Percentiles rank a stretch among this genome's conserved stretches.
phyloP scores from a whole-genome alignment of 2,113 vertebrate species.

The Bungarus multicinctus region DNA sequence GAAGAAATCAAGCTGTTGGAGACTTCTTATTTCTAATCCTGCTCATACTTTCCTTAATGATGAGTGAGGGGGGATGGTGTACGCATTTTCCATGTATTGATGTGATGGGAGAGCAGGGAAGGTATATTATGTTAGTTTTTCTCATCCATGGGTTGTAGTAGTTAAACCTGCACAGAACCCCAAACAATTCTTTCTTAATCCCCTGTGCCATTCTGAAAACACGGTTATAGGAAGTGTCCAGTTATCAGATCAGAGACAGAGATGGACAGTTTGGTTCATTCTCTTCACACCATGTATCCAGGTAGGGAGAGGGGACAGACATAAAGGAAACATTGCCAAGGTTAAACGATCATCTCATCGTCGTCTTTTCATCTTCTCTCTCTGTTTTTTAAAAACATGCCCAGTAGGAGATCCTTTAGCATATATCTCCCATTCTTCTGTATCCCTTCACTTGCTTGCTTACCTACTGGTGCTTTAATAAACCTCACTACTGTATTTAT shows the following conservation, averaged over 20 bases:
- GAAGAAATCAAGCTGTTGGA: constrained; percentile 69
- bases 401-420: constrained; percentile 21
- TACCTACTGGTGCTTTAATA: constrained; percentile 10
- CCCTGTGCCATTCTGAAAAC: background rate
- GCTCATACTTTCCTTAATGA: constrained; percentile 70
- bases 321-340: constrained; percentile 5
- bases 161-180: constrained; percentile 45
- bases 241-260: background rate
- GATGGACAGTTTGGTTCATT: background rate
- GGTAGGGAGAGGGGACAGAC: background rate
- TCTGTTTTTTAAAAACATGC: background rate
- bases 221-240: background rate
- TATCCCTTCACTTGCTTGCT: background rate
- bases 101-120: background rate
- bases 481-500: background rate
- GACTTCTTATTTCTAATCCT: constrained; percentile 70
- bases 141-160: constrained; percentile 38
- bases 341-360: background rate
- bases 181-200: constrained; percentile 34
- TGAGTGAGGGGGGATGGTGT: constrained; percentile 63
- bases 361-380: background rate
- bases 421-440: constrained; percentile 9
- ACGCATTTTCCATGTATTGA: constrained; percentile 61
- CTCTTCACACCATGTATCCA: background rate
- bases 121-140: background rate